These are phyloP conservation scores for Plagodis dolabraria DNA, from an alignment of 2,888 invertebrate genomes.

Conservation along the genomic window DNA sequence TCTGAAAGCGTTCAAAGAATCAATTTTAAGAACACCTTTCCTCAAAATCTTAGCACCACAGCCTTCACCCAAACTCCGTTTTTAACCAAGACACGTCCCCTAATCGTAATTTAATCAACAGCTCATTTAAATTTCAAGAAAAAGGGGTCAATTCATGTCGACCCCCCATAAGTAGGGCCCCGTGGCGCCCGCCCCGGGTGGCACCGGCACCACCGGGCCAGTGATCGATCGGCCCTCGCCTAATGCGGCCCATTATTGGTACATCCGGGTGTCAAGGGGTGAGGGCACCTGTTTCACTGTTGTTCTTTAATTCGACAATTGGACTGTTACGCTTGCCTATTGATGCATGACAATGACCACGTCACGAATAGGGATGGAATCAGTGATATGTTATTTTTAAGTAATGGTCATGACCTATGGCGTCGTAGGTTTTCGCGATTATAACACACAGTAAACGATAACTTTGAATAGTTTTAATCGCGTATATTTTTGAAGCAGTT, in stretches of 20 bases:
- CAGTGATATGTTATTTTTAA: not conserved
- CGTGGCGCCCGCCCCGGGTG: conserved; percentile 17
- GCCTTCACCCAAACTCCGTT: too few species aligned
- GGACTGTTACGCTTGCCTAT: conserved; percentile 11
- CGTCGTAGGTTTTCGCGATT: too few species aligned
- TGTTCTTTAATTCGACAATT: conserved; percentile 26
- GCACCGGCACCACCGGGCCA: conserved; percentile 12
- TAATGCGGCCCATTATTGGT: conserved; percentile 38
- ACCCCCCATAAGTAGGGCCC: conserved; percentile 3
- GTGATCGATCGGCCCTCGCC: conserved; percentile 30
- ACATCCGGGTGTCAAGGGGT: conserved; percentile 27
- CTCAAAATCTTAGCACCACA: too few species aligned
- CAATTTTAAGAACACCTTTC: too few species aligned
- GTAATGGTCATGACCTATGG: too few species aligned
- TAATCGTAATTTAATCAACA: conserved; percentile 2
- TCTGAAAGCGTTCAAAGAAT: too few species aligned
- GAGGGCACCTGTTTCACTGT: conserved; percentile 18
- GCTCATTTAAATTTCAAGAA: conserved; percentile 4
- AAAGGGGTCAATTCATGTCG: conserved; percentile 10
- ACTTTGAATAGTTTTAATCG: too few species aligned
- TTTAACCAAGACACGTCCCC: not conserved
- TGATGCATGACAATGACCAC: not conserved
- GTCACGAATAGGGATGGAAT: not conserved
- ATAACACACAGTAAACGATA: too few species aligned
- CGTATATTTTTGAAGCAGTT: too few species aligned